Percentiles rank a stretch among this genome's conserved stretches.
Conservation (phyloP, 2,888 invertebrate genomes). For the Lithophane socia region DNA sequence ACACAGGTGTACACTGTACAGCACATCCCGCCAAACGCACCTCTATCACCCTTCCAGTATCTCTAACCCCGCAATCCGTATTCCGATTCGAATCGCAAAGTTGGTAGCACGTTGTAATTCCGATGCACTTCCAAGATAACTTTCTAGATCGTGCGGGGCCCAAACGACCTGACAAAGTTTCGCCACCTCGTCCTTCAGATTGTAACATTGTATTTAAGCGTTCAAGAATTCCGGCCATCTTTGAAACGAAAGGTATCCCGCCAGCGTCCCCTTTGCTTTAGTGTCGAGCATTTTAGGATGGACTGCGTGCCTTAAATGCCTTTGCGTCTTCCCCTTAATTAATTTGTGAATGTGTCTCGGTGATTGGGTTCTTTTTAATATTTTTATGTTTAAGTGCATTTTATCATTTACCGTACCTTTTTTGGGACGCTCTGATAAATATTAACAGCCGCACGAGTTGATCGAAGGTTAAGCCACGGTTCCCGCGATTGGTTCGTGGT, state of each 20-base stretch:
- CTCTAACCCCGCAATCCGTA: constrained; percentile 70
- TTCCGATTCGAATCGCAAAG: constrained; percentile 82
- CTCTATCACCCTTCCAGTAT: constrained; percentile 70
- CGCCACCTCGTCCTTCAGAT: constrained; percentile 70
- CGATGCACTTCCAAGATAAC: constrained; percentile 87
- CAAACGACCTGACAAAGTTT: constrained; percentile 87
- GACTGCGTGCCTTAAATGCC: constrained; percentile 65
- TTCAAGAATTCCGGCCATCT: constrained; percentile 73
- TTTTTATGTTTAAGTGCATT: constrained; percentile 16
- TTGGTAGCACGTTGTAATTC: constrained; percentile 85
- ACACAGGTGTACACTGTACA: no score
- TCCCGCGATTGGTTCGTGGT: no score
- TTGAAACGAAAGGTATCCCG: constrained; percentile 73
- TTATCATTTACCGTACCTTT: constrained; percentile 3
- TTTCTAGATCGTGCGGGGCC: constrained; percentile 82
- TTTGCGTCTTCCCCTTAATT: constrained; percentile 60
- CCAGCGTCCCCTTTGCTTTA: constrained; percentile 60
- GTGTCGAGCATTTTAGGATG: constrained; percentile 64
- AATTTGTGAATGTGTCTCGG: constrained; percentile 58
- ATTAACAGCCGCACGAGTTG: no score
- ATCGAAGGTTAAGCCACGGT: no score
- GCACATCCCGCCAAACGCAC: background rate
- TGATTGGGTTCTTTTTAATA: constrained; percentile 37
- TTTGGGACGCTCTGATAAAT: background rate
- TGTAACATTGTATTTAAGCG: constrained; percentile 74